Conservation (phyloP, 2,888 invertebrate species). For the Noctua janthina region DNA sequence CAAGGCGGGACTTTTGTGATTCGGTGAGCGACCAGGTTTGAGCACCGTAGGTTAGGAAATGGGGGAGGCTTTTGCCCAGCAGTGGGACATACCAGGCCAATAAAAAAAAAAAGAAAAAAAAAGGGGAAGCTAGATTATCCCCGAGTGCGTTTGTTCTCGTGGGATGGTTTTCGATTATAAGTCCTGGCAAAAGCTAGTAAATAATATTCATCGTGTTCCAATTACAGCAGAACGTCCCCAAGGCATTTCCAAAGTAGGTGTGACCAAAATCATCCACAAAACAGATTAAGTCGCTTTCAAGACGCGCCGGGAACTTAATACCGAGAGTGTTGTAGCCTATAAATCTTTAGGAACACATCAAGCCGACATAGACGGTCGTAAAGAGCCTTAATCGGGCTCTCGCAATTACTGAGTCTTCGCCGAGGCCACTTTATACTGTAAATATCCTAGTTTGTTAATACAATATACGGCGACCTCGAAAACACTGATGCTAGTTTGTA, state of each 20-base stretch:
- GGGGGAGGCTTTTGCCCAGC: too few species aligned
- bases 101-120: too few species aligned
- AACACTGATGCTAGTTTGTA: slow-evolving; percentile 60
- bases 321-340: slow-evolving; percentile 71
- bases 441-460: slow-evolving; percentile 72
- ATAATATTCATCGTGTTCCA: background rate
- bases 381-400: slow-evolving; percentile 79
- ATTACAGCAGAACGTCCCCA: slow-evolving; percentile 12
- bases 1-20: too few species aligned
- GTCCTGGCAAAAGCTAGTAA: background rate
- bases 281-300: slow-evolving; percentile 65
- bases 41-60: too few species aligned
- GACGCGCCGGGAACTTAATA: slow-evolving; percentile 71
- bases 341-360: slow-evolving; percentile 73
- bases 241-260: slow-evolving; percentile 22
- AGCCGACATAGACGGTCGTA: slow-evolving; percentile 72
- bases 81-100: too few species aligned
- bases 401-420: slow-evolving; percentile 76
- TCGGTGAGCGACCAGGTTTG: too few species aligned
- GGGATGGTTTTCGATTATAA: background rate
- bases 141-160: background rate
- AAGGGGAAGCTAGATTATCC: background rate
- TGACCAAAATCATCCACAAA: slow-evolving; percentile 56
- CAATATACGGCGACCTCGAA: slow-evolving; percentile 67
- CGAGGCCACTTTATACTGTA: slow-evolving; percentile 71